Conservation (phyloP, 1,140 invertebrate genomes). For the Pristionchus pacificus region DNA sequence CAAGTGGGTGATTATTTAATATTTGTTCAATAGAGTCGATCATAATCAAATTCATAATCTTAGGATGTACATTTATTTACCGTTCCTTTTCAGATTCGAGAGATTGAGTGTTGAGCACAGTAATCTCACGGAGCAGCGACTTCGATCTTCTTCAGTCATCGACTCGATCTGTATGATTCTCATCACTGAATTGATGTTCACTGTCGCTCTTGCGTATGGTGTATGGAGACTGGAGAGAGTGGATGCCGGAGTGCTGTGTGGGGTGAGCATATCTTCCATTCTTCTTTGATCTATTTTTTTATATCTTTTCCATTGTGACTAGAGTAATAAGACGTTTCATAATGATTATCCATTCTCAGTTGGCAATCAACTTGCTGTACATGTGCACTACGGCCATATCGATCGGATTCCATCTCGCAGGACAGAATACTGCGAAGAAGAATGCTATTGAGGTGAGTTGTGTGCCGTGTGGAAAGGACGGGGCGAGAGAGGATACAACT, state of each 20-base stretch:
- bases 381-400: slow-evolving; percentile 53
- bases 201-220: slow-evolving; percentile 50
- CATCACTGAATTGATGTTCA: slow-evolving; percentile 53
- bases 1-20: slow-evolving; percentile 35
- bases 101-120: slow-evolving; percentile 43
- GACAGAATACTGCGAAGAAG: slow-evolving; percentile 40
- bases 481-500: background rate
- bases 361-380: slow-evolving; percentile 56
- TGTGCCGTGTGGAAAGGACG: background rate
- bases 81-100: slow-evolving; percentile 45
- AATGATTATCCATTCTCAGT: slow-evolving; percentile 19
- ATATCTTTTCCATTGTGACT: background rate
- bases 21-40: background rate
- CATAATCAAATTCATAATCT: background rate
- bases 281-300: slow-evolving; percentile 15
- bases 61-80: background rate
- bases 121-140: slow-evolving; percentile 46
- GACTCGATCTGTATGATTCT: slow-evolving; percentile 32
- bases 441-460: slow-evolving; percentile 43
- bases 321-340: background rate
- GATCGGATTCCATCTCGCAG: slow-evolving; percentile 56
- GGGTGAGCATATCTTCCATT: slow-evolving; percentile 19
- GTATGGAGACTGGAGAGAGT: slow-evolving; percentile 45
- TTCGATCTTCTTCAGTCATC: slow-evolving; percentile 53
- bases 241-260: slow-evolving; percentile 47